Conservation (phyloP, 2,113 vertebrate genomes). For the Strix uralensis region DNA sequence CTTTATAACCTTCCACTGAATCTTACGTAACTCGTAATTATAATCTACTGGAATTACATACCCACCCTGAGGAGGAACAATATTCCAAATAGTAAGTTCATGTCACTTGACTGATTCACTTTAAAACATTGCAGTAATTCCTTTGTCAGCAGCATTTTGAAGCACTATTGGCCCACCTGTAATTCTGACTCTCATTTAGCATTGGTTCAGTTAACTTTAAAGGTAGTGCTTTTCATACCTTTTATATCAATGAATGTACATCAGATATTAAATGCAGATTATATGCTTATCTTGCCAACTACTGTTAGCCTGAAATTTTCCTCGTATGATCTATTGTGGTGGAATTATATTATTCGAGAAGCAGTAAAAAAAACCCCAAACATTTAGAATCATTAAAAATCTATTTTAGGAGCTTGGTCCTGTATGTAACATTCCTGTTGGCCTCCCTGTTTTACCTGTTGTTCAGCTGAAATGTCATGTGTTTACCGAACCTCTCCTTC, state of each 20-base stretch:
- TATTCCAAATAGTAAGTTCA: not conserved
- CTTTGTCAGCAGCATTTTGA: not conserved
- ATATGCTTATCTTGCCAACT: slow-evolving; percentile 20
- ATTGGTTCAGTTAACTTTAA: not conserved
- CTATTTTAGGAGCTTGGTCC: not conserved
- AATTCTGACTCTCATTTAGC: not conserved
- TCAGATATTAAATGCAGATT: slow-evolving; percentile 37
- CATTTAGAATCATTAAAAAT: not conserved
- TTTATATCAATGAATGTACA: not conserved
- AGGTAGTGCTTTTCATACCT: not conserved
- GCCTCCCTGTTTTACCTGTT: not conserved
- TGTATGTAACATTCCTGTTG: not conserved
- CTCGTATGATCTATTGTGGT: not conserved
- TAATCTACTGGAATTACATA: not conserved
- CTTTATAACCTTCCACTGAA: not conserved
- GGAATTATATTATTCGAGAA: not conserved
- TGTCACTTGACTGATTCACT: slow-evolving; percentile 21
- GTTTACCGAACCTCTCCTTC: not conserved
- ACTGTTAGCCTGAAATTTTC: not conserved
- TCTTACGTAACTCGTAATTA: slow-evolving; percentile 26
- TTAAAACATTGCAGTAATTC: not conserved
- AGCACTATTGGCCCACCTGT: not conserved
- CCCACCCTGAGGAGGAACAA: not conserved
- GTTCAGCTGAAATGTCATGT: not conserved
- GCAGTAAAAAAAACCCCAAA: not conserved